phyloP scores from a whole-genome alignment of 2,888 invertebrate genomes.

The Harpagoxenus sublaevis region DNA sequence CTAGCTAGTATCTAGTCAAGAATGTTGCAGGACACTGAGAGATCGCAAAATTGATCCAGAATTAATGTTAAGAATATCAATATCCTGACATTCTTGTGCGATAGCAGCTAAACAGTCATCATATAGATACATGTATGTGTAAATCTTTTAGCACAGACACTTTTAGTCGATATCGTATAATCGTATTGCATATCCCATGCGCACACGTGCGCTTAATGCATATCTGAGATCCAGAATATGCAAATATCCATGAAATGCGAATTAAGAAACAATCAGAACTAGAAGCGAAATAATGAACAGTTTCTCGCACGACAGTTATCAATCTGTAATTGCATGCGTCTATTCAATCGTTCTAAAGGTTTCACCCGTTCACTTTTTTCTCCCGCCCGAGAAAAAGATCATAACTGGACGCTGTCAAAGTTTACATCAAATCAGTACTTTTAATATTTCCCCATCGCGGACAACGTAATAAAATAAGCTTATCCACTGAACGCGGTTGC shows the following conservation, averaged over 20 bases:
- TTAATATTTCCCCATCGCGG: neutral
- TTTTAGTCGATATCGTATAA: neutral
- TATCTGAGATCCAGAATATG: neutral
- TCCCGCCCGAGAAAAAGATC: neutral
- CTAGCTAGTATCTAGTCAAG: neutral
- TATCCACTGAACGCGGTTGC: neutral
- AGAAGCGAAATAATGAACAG: neutral
- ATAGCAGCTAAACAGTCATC: neutral
- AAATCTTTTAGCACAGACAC: conserved; percentile 57
- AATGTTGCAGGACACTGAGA: neutral
- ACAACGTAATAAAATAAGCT: neutral
- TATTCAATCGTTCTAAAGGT: neutral
- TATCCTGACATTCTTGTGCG: no score
- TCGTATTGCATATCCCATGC: neutral
- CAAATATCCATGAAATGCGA: neutral
- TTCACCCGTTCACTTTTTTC: neutral
- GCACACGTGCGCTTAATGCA: neutral
- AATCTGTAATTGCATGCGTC: neutral
- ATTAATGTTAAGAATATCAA: no score
- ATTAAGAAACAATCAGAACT: neutral
- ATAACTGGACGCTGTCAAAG: neutral
- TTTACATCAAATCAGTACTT: neutral
- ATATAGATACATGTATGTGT: conserved; percentile 41
- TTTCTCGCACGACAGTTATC: neutral
- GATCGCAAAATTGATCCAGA: no score